Conservation (phyloP, 2,797 vertebrate species). For the Bovichtus variegatus region DNA sequence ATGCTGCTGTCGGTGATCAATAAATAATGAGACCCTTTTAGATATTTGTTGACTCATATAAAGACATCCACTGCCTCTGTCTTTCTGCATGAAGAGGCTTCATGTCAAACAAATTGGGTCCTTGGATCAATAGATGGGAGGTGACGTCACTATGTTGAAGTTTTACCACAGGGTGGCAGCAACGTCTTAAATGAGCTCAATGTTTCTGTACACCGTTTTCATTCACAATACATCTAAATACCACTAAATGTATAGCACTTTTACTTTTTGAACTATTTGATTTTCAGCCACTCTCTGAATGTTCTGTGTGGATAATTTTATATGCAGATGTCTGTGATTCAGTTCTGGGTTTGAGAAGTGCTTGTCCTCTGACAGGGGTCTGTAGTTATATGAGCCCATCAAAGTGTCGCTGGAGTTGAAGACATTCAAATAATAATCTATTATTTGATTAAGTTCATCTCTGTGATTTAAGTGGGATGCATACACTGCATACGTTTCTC, state of each 20-base stretch:
- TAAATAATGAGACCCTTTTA: slow-evolving; percentile 63
- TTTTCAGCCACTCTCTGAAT: not conserved
- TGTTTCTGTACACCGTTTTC: not conserved
- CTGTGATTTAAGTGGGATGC: not conserved
- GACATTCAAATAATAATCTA: not conserved
- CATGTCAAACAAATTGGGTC: slow-evolving; percentile 17
- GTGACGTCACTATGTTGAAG: not conserved
- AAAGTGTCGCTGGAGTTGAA: not conserved
- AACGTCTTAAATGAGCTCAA: slow-evolving; percentile 34
- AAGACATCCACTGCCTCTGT: slow-evolving; percentile 21
- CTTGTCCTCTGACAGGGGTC: not conserved
- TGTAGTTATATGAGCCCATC: not conserved
- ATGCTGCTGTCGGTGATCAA: slow-evolving; percentile 48
- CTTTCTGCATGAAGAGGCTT: slow-evolving; percentile 17
- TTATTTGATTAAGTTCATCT: not conserved
- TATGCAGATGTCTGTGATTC: not conserved
- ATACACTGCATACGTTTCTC: not conserved
- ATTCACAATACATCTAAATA: not conserved
- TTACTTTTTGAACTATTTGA: not conserved
- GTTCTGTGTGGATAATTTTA: not conserved
- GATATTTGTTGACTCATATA: slow-evolving; percentile 45
- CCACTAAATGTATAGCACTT: not conserved
- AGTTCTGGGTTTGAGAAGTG: not conserved
- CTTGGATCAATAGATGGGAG: not conserved
- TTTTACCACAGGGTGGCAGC: slow-evolving; percentile 72